These are phyloP conservation scores for Carlito syrichta DNA, from an alignment of 2,113 vertebrate species.

Conservation along the genomic window DNA sequence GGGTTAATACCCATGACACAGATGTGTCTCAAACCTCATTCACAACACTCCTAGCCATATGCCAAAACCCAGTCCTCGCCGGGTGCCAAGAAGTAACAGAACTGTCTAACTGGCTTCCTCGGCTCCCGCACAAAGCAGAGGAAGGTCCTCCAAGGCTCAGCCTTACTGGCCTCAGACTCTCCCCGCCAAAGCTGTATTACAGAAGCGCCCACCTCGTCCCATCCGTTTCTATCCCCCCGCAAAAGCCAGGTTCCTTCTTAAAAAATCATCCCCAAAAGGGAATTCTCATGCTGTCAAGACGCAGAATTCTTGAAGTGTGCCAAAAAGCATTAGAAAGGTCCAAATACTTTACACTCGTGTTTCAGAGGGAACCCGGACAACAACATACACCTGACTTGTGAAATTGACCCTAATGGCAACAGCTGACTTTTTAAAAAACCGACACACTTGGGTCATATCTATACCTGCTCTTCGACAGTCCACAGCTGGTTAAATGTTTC, in stretches of 20 bases:
- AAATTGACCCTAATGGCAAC: not conserved
- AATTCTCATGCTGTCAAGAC: not conserved
- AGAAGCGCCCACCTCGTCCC: not conserved
- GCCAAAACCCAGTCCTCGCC: not conserved
- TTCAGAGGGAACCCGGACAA: not conserved
- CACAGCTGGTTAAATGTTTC: conserved; percentile 99
- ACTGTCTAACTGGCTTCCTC: not conserved
- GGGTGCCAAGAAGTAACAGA: not conserved
- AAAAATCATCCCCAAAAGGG: conserved; percentile 36
- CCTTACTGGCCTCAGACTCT: not conserved
- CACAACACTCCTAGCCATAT: not conserved
- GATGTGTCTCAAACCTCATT: not conserved
- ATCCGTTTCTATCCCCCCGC: not conserved
- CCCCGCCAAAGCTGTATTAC: not conserved
- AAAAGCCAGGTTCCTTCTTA: not conserved
- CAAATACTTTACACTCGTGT: not conserved
- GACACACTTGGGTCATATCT: not conserved
- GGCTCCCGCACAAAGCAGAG: not conserved
- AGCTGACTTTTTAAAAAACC: not conserved
- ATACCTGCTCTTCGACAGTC: conserved; percentile 98
- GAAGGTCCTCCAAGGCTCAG: not conserved
- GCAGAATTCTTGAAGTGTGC: not conserved
- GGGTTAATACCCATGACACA: not conserved
- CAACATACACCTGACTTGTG: not conserved
- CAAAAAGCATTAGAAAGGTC: not conserved